Conservation (phyloP, 2,113 vertebrate genomes). For the Gallinago jamesoni region DNA sequence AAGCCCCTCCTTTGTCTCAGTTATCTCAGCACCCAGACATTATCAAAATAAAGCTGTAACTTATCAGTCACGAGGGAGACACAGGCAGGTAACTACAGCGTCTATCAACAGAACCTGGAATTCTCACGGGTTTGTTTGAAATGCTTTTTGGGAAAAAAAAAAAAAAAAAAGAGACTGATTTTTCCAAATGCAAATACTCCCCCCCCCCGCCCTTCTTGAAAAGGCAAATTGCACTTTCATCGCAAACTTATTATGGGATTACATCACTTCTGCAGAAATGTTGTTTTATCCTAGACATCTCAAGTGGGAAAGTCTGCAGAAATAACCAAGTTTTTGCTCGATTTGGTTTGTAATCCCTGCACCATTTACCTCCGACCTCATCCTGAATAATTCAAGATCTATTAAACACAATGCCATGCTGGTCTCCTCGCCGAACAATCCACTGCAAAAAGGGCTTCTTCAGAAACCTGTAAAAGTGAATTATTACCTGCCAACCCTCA, state of each 20-base stretch:
- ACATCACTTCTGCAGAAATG: neutral
- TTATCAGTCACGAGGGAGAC: slow-evolving; percentile 48
- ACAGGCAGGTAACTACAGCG: neutral
- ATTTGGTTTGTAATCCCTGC: neutral
- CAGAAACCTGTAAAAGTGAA: neutral
- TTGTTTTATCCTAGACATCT: neutral
- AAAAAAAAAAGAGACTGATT: neutral
- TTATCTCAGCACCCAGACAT: slow-evolving; percentile 55
- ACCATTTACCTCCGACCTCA: neutral
- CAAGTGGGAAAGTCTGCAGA: neutral
- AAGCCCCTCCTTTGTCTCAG: slow-evolving; percentile 67
- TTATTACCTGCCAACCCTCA: neutral
- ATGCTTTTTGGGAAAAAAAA: neutral
- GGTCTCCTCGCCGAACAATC: neutral
- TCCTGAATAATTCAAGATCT: neutral
- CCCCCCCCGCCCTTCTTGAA: too few relatives aligned
- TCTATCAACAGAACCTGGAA: neutral
- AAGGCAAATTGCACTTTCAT: neutral
- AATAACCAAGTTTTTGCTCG: rapidly evolving
- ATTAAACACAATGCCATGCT: neutral
- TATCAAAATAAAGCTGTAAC: slow-evolving; percentile 64
- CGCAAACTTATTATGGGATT: neutral
- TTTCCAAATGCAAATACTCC: neutral
- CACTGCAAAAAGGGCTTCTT: neutral
- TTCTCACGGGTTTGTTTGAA: neutral